A percentile compares a stretch with the other conserved stretches of the same genome.
Conservation (phyloP, 1,140 invertebrate genomes). For the Zaprionus taronus region DNA sequence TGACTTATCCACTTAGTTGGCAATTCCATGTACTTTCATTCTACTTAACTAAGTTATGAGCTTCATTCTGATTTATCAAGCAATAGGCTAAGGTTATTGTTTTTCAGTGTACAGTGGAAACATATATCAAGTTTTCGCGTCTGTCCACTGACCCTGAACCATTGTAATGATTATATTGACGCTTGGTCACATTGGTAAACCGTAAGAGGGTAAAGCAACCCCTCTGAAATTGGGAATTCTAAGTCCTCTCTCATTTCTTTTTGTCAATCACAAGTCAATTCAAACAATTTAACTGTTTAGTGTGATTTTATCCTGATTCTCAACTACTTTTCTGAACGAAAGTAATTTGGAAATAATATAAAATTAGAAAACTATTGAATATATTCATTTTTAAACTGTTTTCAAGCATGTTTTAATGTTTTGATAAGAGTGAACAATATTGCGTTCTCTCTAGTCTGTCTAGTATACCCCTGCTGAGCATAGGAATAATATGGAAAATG, state of each 20-base stretch:
- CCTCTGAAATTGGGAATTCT: neutral
- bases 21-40: constrained; percentile 28
- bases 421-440: no score
- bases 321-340: neutral
- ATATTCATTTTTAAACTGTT: neutral
- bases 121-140: neutral
- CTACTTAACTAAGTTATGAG: constrained; percentile 21
- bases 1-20: constrained; percentile 15
- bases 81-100: constrained; percentile 1
- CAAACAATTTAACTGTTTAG: neutral
- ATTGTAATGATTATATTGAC: neutral
- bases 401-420: no score
- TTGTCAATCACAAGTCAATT: constrained; percentile 12
- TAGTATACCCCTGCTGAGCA: no score
- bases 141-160: neutral
- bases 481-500: no score
- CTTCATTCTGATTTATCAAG: constrained; percentile 18
- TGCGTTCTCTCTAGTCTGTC: no score
- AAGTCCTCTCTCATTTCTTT: neutral
- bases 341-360: neutral
- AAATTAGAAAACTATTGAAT: neutral
- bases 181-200: neutral
- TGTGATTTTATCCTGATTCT: constrained; percentile 2
- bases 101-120: neutral
- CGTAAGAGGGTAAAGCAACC: neutral